Percentiles rank a stretch among this genome's conserved stretches.
These are phyloP conservation scores for Himalopsyche kuldschensis DNA, from an alignment of 2,888 invertebrate genomes.

Conservation along the genomic window DNA sequence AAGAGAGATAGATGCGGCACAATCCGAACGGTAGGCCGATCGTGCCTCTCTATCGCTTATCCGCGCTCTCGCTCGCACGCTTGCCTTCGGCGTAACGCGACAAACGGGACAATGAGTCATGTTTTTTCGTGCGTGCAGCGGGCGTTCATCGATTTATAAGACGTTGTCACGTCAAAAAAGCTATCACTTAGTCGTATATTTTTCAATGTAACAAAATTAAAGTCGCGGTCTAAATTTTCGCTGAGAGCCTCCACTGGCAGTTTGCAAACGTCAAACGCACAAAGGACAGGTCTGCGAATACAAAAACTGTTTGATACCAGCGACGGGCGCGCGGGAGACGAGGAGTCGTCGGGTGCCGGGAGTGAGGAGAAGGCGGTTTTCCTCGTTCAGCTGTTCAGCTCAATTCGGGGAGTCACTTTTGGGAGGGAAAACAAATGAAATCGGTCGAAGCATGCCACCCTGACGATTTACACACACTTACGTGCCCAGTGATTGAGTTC, in stretches of 20 bases:
- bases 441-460: slow-evolving; percentile 8
- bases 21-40: too few species aligned
- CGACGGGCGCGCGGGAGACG: background rate
- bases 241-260: slow-evolving; percentile 7
- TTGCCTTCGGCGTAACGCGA: too few species aligned
- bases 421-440: slow-evolving; percentile 11
- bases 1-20: too few species aligned
- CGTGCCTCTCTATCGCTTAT: too few species aligned
- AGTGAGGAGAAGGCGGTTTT: background rate
- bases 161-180: too few species aligned
- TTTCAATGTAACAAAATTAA: too few species aligned
- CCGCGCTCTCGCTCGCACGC: too few species aligned
- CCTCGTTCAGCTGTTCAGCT: background rate
- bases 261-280: slow-evolving; percentile 33
- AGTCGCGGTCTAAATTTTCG: too few species aligned
- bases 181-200: too few species aligned
- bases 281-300: slow-evolving; percentile 32
- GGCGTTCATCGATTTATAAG: too few species aligned
- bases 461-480: slow-evolving; percentile 3
- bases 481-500: background rate
- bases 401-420: background rate
- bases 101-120: too few species aligned
- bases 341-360: background rate
- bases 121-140: too few species aligned
- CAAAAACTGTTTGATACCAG: slow-evolving; percentile 38